phyloP scores from a whole-genome alignment of 1,140 invertebrate species.

The Sitobion miscanthi region DNA sequence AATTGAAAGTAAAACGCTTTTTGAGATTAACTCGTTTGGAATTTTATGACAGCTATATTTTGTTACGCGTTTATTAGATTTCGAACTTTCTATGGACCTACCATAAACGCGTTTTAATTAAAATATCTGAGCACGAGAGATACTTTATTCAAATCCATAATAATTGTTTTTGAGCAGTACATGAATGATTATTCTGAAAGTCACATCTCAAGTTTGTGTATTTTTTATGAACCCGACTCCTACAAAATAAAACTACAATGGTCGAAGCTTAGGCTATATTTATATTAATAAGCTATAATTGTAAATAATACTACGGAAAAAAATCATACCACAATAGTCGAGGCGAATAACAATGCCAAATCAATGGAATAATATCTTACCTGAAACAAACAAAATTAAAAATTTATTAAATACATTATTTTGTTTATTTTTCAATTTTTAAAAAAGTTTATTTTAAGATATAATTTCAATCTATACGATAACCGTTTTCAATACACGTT shows the following conservation, averaged over 20 bases:
- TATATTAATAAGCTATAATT: background rate
- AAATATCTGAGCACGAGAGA: background rate
- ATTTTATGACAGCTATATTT: background rate
- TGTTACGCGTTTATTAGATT: no score
- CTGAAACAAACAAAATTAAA: conserved; percentile 38
- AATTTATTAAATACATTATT: background rate
- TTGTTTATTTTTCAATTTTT: background rate
- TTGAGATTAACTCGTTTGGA: background rate
- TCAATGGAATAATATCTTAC: background rate
- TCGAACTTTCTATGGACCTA: no score
- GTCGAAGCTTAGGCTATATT: background rate
- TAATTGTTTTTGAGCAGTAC: background rate
- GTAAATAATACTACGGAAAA: background rate
- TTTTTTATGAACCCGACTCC: background rate
- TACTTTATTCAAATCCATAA: background rate
- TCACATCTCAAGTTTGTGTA: background rate
- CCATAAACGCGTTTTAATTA: no score
- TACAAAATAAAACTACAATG: background rate
- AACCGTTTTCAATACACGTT: background rate
- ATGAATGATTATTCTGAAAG: background rate
- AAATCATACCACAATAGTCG: background rate
- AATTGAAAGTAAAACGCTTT: background rate
- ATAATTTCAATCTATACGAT: background rate
- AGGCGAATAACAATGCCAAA: background rate
- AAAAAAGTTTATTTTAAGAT: background rate